A percentile compares a stretch with the other conserved stretches of the same genome.
These are phyloP conservation scores for Mormyrus lacerda DNA, from an alignment of 2,113 vertebrate species.

Conservation along the genomic window DNA sequence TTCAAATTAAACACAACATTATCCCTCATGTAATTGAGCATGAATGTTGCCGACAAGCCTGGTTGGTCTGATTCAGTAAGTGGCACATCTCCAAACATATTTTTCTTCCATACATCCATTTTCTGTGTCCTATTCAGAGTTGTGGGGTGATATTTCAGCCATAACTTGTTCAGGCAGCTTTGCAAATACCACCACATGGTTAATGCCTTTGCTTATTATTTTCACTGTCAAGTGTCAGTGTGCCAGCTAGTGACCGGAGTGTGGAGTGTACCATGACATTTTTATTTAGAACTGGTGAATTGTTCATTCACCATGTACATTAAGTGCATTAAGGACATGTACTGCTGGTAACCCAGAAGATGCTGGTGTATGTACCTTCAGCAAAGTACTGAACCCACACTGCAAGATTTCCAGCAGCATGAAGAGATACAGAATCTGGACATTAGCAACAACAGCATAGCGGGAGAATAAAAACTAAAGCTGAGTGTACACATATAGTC, in stretches of 20 bases:
- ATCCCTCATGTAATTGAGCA: neutral
- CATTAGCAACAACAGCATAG: neutral
- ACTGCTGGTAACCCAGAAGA: neutral
- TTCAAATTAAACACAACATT: neutral
- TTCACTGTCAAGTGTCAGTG: neutral
- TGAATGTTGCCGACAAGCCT: neutral
- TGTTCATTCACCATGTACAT: neutral
- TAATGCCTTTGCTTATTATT: neutral
- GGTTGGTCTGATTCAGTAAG: neutral
- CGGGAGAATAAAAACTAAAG: neutral
- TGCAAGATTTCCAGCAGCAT: neutral
- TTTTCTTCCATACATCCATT: neutral
- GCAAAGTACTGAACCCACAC: neutral
- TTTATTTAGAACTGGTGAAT: neutral
- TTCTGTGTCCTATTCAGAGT: neutral
- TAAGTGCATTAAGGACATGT: too few relatives aligned
- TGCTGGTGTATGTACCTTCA: neutral
- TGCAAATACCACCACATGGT: neutral
- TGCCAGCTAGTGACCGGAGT: neutral
- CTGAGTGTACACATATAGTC: neutral
- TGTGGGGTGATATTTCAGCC: neutral
- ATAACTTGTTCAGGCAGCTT: neutral
- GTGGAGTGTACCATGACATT: neutral
- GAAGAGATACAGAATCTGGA: neutral
- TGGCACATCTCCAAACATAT: neutral